Evolutionary conservation across 2,888 invertebrate species (phyloP).

Genomic region (Branchipolynoe longqiensis): DNA sequence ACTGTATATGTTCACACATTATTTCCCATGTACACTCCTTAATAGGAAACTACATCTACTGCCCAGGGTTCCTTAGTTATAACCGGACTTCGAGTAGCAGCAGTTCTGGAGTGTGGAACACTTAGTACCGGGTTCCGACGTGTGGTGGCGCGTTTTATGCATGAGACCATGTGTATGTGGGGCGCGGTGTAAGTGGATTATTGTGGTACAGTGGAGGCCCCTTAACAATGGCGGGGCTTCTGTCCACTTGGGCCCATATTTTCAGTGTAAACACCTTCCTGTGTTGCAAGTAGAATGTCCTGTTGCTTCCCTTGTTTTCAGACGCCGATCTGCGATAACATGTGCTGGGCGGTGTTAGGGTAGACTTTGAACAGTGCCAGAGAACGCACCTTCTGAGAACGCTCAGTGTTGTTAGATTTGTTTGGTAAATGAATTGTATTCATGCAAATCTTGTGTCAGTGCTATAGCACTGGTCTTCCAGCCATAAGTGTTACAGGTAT

Average conservation of each 20-base stretch:
- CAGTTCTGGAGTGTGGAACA: too few species aligned
- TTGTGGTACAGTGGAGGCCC: background rate
- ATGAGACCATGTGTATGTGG: background rate
- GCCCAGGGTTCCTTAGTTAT: background rate
- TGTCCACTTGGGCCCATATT: background rate
- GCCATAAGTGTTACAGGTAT: too few species aligned
- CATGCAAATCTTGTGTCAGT: too few species aligned
- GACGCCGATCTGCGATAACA: background rate
- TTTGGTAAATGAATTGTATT: too few species aligned
- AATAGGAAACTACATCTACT: background rate
- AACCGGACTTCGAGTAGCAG: too few species aligned
- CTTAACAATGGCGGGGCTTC: background rate
- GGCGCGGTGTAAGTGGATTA: constrained; percentile 30
- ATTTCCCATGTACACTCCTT: background rate
- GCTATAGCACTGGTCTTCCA: too few species aligned
- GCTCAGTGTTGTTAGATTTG: too few species aligned
- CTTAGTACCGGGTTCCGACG: too few species aligned
- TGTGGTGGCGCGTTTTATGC: too few species aligned
- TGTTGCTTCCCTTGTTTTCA: constrained; percentile 2
- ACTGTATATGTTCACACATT: background rate
- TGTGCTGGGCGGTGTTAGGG: too few species aligned
- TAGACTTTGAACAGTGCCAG: too few species aligned
- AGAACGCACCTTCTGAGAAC: too few species aligned
- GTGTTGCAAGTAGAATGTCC: background rate
- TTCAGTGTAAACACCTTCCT: background rate